Base-by-base conservation (phyloP, 1,140 invertebrate species). In the Plutomurus gul region DNA sequence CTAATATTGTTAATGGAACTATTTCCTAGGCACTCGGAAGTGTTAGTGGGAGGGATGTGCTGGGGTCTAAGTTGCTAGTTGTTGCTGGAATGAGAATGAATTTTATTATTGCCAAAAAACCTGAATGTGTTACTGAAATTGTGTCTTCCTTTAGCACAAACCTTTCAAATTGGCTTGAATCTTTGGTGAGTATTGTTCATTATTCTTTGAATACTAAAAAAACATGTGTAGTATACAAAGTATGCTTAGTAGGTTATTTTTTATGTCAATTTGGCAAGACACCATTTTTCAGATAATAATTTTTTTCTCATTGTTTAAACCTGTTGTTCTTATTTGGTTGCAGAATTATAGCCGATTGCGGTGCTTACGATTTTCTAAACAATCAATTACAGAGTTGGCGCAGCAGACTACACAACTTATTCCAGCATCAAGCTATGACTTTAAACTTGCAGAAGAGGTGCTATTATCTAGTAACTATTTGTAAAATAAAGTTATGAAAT, bases 41-140 rank as follows among this genome's bases (percentile, higher is more conserved):
- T 40, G 90, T 95, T 3, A 90, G 89, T 80, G 90, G 94, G 80
- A 88, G 88, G 46, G 88, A 90, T 83, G 86, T 88, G 25, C 86
- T 95, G 49, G 92, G 92, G 13, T 86, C 88, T 18, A 88, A 91
- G 84, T 86, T 95, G 46, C 85, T 95, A 1, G 87, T 90, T 6
- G 89, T 95, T 43, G 91, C 90, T 33, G 93, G 92, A n/a, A 89
- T 91, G 84, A 87, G 93, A 81, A 85, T 94, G n/a, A 89, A 90
- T 84, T 88, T 90, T 40, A 89, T 91, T 83, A 86, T 94, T 10
- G 49, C 30, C 10, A 87, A 89, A 4, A 87, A 87, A 70, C 89
- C 89, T 13, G 87, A 87, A 20, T 86, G 90, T 79, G 87, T 90
- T 30, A 88, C 90, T 20, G 89, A 91, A 72, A 89, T 91, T 84